phyloP scores from a whole-genome alignment of 2,113 vertebrate genomes.

The Cololabis saira region DNA sequence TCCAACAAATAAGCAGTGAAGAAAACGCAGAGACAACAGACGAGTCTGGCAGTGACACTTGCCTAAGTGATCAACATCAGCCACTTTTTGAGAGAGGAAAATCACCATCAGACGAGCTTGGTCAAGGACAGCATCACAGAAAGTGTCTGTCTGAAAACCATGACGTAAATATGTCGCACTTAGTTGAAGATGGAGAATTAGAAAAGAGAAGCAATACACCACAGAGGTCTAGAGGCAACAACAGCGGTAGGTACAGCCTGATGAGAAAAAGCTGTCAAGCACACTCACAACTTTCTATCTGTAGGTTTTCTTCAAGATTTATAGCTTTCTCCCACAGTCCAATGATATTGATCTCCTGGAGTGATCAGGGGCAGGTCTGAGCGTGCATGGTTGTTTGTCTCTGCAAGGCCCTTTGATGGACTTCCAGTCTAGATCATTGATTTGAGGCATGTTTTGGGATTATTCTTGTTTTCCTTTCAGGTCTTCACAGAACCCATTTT shows the following conservation, averaged over 20 bases:
- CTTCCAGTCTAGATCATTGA: too few relatives aligned
- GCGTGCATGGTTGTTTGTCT: too few relatives aligned
- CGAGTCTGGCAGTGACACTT: slow-evolving; percentile 12
- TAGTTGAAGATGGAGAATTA: slow-evolving; percentile 4
- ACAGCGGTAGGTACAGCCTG: slow-evolving; percentile 36
- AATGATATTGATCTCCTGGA: too few relatives aligned
- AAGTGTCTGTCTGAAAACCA: slow-evolving; percentile 7
- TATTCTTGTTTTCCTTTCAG: slow-evolving; percentile 25
- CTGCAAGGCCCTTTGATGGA: too few relatives aligned
- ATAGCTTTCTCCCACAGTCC: too few relatives aligned
- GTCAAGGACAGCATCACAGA: slow-evolving; percentile 8
- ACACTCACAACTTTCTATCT: neutral
- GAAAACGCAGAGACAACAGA: slow-evolving; percentile 6
- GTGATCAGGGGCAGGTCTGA: too few relatives aligned
- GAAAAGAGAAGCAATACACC: slow-evolving; percentile 13
- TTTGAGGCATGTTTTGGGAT: neutral
- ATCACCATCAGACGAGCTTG: slow-evolving; percentile 4
- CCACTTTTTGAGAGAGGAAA: neutral
- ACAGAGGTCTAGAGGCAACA: slow-evolving; percentile 1
- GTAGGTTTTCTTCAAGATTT: too few relatives aligned
- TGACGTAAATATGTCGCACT: slow-evolving; percentile 10
- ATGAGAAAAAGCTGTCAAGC: slow-evolving; percentile 4
- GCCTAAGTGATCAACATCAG: slow-evolving; percentile 2
- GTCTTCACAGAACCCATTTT: slow-evolving; percentile 15
- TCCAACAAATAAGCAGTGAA: slow-evolving; percentile 15